Evolutionary conservation across 2,888 invertebrate genomes (phyloP), one percentile per base, ranked within the genome.

Genomic region (Limnephilus lunatus): DNA sequence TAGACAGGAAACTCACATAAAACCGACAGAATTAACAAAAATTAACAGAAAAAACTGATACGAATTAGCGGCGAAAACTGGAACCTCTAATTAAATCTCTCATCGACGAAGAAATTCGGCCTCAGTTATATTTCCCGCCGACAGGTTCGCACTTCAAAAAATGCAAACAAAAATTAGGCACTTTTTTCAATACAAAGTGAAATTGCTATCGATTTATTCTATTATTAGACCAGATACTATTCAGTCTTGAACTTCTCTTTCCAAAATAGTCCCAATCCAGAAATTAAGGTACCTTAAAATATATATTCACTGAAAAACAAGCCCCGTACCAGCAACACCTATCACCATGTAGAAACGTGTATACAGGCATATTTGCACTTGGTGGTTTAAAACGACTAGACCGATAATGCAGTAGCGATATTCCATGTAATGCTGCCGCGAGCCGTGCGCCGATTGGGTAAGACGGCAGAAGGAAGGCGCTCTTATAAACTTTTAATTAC

Each of bases 401-500:
- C 87, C 87, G 87, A 68, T 87, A 87, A 87, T 90, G 90, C 85
- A 53, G 83, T 35, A 25, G 53, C 68, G 90, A 48, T 48, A 82
- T 81, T 30, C 86, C 81, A 0, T 88, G 89, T 39, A 39, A 81
- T 81, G 86, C 19, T 81, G 81, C 90, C 82, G 83, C 91, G 85
- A 91, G 92, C 92, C 89, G 68, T 14, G 53, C 90, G 89, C 85
- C 85, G 90, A 86, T 88, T 89, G 91, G 89, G 32, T 92, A 90
- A 91, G 91, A 92, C 81, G 92, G 85, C 53, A 35, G 85, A 85
- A 92, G 89, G 90, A 32, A 90, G 90, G 89, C 44, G 92, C 91
- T 92, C 92, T 93, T 92, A 94, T 93, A 94, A 94, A 94, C 93
- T 92, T 92, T 93, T 92, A 93, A 93, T 93, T 93, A 93, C 93